Conservation (phyloP, 2,797 vertebrate species). For the Chloroceryle amazona region DNA sequence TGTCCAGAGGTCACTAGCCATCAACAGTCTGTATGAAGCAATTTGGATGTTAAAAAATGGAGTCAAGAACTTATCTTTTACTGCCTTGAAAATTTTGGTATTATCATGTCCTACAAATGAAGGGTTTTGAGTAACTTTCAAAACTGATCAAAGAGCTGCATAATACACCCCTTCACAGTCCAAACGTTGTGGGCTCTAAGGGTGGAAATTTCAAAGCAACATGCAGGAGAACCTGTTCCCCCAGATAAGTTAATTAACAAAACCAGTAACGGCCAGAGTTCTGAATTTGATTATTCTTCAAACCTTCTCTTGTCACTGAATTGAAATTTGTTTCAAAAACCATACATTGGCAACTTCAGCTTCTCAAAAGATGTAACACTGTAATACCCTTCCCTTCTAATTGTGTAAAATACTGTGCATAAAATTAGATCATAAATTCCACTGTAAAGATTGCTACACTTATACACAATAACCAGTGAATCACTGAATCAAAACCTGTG, state of each 20-base stretch:
- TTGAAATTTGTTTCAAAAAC: neutral
- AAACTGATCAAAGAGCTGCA: conserved; percentile 21
- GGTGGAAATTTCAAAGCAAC: conserved; percentile 18
- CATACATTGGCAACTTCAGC: neutral
- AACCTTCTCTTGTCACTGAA: neutral
- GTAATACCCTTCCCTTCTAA: neutral
- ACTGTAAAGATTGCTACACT: too few relatives aligned
- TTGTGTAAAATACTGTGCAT: neutral
- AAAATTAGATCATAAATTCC: neutral
- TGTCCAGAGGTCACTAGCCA: neutral
- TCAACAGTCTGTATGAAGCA: neutral
- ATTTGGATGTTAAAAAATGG: neutral
- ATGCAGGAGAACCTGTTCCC: conserved; percentile 54
- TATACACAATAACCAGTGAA: neutral
- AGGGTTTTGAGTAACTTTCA: conserved; percentile 5
- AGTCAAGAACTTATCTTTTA: neutral
- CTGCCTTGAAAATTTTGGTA: neutral
- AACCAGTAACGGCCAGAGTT: conserved; percentile 15
- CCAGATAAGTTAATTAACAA: conserved; percentile 45
- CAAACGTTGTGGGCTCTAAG: neutral
- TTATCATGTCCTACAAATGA: neutral
- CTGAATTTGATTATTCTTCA: conserved; percentile 15
- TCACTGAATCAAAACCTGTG: neutral
- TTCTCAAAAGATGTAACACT: neutral
- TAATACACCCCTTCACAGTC: neutral